A percentile compares a stretch with the other conserved stretches of the same genome.
Conservation (phyloP, 2,797 vertebrate species). For the Hipposideros larvatus region DNA sequence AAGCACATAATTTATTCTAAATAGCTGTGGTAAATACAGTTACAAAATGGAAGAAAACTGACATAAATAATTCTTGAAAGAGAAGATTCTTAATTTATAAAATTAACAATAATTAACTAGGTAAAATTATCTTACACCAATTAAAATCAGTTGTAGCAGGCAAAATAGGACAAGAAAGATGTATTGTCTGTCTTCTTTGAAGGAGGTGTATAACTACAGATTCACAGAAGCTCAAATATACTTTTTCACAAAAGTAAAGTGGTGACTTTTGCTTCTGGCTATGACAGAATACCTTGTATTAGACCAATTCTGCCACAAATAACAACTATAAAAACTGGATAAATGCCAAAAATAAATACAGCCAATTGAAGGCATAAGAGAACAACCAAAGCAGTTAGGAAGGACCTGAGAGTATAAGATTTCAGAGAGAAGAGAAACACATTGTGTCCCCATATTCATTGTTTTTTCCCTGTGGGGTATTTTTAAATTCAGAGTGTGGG, state of each 20-base stretch:
- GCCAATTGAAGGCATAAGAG: not conserved
- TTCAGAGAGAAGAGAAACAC: constrained; percentile 14
- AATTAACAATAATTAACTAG: constrained; percentile 76
- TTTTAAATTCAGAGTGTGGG: not conserved
- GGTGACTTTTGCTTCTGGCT: not conserved
- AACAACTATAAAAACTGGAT: not conserved
- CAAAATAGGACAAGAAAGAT: constrained; percentile 41
- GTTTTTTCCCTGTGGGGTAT: not conserved
- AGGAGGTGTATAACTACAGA: constrained; percentile 19
- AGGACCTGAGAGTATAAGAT: not conserved
- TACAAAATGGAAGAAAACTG: constrained; percentile 75
- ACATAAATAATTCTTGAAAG: constrained; percentile 80
- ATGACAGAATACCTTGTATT: not conserved
- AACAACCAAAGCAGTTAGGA: not conserved
- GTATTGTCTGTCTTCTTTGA: not conserved
- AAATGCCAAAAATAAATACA: constrained; percentile 3
- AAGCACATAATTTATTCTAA: constrained; percentile 83
- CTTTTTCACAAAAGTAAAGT: constrained; percentile 32
- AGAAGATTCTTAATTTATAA: constrained; percentile 74
- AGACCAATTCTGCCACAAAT: constrained; percentile 10
- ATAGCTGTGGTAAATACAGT: constrained; percentile 80
- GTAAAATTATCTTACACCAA: constrained; percentile 59
- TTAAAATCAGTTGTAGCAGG: constrained; percentile 53
- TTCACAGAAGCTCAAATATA: not conserved
- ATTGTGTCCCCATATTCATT: not conserved